Evolutionary conservation across 23 tunicate genomes (phyloP).

Genomic region (Clavelina lepadiformis): DNA sequence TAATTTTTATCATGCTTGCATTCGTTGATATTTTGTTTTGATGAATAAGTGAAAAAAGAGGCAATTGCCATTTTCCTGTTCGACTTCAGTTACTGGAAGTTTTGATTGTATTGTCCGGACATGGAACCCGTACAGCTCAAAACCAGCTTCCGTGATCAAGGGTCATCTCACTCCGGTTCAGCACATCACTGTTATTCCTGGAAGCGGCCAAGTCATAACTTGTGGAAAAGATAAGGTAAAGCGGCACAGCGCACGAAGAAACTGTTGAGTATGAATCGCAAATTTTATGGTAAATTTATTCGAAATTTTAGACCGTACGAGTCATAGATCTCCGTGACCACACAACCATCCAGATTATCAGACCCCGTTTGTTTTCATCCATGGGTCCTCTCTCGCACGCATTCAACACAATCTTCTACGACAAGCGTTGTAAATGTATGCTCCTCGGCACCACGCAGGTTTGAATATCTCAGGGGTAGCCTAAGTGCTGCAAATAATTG

Average conservation of each 20-base stretch:
- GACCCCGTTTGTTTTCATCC: slow-evolving; percentile 24
- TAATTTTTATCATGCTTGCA: too few relatives aligned
- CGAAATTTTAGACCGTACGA: slow-evolving; percentile 36
- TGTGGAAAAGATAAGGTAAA: slow-evolving; percentile 57
- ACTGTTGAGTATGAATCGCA: neutral
- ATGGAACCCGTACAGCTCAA: slow-evolving; percentile 78
- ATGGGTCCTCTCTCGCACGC: slow-evolving; percentile 49
- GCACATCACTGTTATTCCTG: slow-evolving; percentile 48
- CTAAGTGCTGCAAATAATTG: too few relatives aligned
- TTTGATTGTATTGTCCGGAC: slow-evolving; percentile 81
- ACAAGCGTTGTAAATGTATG: slow-evolving; percentile 39
- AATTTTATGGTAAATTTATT: neutral
- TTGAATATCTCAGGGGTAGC: slow-evolving; percentile 2
- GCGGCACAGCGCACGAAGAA: neutral
- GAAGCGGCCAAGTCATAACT: slow-evolving; percentile 54
- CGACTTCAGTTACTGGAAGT: slow-evolving; percentile 73
- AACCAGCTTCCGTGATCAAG: slow-evolving; percentile 62
- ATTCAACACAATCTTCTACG: slow-evolving; percentile 43
- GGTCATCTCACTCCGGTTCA: slow-evolving; percentile 60
- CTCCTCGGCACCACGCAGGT: slow-evolving; percentile 77
- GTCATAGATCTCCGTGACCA: slow-evolving; percentile 71
- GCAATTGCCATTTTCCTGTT: neutral
- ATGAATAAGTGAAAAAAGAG: neutral
- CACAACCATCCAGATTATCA: slow-evolving; percentile 50
- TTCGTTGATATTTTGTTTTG: too few relatives aligned